Conservation (phyloP, 2,888 invertebrate species). For the Carcina quercana region DNA sequence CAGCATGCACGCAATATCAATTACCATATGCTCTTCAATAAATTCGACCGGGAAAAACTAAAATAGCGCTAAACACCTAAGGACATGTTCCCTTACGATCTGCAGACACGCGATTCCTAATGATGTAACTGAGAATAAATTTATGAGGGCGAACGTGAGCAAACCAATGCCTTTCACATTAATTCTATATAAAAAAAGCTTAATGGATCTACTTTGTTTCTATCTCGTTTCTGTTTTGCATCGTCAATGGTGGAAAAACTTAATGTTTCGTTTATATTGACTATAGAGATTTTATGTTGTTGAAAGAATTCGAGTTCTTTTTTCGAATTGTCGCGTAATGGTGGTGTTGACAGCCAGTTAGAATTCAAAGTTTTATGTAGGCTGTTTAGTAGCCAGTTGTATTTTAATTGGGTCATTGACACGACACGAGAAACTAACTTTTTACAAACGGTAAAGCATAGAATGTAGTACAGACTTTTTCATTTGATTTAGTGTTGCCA, state of each 20-base stretch:
- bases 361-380: constrained; percentile 1
- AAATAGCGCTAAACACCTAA: constrained; percentile 47
- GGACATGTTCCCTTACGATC: constrained; percentile 58
- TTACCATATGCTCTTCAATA: constrained; percentile 36
- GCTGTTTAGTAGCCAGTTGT: no score
- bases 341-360: constrained; percentile 1
- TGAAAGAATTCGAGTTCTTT: constrained; percentile 5
- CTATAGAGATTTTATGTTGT: not conserved
- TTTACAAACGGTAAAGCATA: no score
- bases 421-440: no score
- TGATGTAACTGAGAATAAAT: constrained; percentile 55
- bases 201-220: constrained; percentile 9
- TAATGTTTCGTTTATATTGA: not conserved
- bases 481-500: no score
- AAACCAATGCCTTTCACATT: constrained; percentile 17
- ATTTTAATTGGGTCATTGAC: constrained; percentile 6
- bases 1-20: constrained; percentile 7
- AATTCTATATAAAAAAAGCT: constrained; percentile 15
- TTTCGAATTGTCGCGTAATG: constrained; percentile 2
- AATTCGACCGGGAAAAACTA: constrained; percentile 42
- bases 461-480: no score
- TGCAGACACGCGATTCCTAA: constrained; percentile 62
- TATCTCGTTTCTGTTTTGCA: not conserved
- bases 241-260: not conserved
- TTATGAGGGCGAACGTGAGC: constrained; percentile 33